Evolutionary conservation across 37 sponge, comb jelly and placozoan species (phyloP), one percentile per base, ranked within the genome.

Genomic region (Chondrilla cf. caribensis): DNA sequence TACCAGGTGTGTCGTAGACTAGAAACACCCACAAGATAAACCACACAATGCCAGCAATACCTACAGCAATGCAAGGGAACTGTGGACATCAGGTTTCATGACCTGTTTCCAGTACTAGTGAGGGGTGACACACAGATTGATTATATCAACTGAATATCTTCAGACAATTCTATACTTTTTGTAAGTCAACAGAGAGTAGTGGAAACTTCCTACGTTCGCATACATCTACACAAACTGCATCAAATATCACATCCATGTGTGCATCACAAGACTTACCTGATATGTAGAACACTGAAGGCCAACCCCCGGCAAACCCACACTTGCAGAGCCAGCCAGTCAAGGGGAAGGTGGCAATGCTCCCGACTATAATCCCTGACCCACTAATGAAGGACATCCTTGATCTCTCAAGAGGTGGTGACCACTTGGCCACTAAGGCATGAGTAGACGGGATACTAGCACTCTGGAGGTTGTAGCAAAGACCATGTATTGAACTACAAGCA

Each of bases 361-460:
- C 96, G 38, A 93, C 38, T 44, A 84, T 71, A 2, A 88, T 77
- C 55, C 95, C 92, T 94, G 60, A 26, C 11, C 17, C 11, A 17
- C n/a, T n/a, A n/a, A 98, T 80, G 35, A 96, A 80, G 21, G 86
- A 41, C 36, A 98, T 80, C 38, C 44, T 73, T 39, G 89, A 95
- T 38, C 90, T 80, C 57, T 98, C 98, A 18, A 38, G 36, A 6
- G 92, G 91, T 14, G 98, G 98, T 0, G 98, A 94, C 98, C 98
- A 98, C 35, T 81, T 77, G 2, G 88, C 86, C 92, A 93, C 93
- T 31, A 98, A n/a, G 1, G 90, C 92, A 60, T 87, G 91, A 90
- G 93, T 93, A 41, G 98, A 86, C 32, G 98, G 98, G 84, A 91
- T 91, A n/a, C 94, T 93, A 19, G 94, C 94, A 15, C 97, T 95